phyloP scores from a whole-genome alignment of 2,113 vertebrate genomes.

The Engraulis encrasicolus region DNA sequence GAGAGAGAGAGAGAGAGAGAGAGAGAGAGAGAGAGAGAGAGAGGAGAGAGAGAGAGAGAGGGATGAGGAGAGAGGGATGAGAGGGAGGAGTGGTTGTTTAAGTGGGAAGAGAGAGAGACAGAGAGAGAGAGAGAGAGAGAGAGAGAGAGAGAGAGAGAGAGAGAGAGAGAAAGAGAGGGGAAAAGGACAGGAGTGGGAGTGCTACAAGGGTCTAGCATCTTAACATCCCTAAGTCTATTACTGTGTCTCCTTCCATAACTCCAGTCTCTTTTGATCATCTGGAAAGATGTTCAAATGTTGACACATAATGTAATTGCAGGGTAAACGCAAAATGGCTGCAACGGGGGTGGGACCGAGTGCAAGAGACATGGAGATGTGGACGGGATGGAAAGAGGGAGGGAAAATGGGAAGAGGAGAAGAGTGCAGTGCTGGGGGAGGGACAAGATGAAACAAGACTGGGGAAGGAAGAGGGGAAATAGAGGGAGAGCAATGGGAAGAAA shows the following conservation, averaged over 20 bases:
- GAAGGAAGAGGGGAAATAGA: background rate
- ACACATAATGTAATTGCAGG: background rate
- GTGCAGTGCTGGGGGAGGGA: too few relatives aligned
- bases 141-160: too few relatives aligned
- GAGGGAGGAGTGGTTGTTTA: too few relatives aligned
- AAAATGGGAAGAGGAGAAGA: too few relatives aligned
- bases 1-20: too few relatives aligned
- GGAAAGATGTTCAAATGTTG: slow-evolving; percentile 5
- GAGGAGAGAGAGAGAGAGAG: too few relatives aligned
- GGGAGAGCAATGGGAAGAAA: background rate
- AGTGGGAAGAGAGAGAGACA: too few relatives aligned
- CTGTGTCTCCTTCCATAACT: background rate
- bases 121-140: too few relatives aligned
- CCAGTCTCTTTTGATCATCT: background rate
- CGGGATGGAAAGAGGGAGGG: background rate
- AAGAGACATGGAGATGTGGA: too few relatives aligned
- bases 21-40: too few relatives aligned
- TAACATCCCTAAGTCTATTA: slow-evolving; percentile 11
- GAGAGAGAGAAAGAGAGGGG: background rate
- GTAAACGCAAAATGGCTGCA: background rate
- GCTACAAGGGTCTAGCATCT: background rate
- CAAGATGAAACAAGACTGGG: background rate
- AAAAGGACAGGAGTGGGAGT: background rate
- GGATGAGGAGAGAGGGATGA: too few relatives aligned
- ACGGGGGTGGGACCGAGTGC: too few relatives aligned